Evolutionary conservation across 2,113 vertebrate species (phyloP).

Genomic region (Pedetes capensis): DNA sequence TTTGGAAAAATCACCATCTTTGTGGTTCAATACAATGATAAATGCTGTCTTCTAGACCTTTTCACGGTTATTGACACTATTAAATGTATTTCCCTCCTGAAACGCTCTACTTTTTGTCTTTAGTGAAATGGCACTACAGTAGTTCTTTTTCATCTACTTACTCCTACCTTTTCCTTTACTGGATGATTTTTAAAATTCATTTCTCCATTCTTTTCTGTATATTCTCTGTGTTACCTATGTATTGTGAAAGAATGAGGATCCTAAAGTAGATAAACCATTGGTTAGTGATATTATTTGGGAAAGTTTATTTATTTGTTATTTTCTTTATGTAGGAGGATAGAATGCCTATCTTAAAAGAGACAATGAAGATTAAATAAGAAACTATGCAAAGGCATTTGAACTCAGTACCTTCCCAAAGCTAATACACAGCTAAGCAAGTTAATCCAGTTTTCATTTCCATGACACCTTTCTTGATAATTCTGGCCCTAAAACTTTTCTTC

Average conservation of each 20-base stretch:
- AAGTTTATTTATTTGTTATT: neutral
- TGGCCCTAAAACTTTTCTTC: neutral
- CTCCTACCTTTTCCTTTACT: neutral
- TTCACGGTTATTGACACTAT: neutral
- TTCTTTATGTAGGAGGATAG: neutral
- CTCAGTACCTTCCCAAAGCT: neutral
- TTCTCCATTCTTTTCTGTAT: neutral
- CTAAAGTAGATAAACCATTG: neutral
- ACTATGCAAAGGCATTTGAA: neutral
- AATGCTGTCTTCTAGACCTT: neutral
- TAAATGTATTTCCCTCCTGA: neutral
- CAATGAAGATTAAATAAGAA: neutral
- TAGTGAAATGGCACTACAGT: neutral
- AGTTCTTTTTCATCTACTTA: neutral
- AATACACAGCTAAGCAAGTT: neutral
- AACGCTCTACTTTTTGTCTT: neutral
- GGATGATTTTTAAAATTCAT: neutral
- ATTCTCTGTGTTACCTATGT: neutral
- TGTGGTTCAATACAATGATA: neutral
- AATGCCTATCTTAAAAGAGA: neutral
- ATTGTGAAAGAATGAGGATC: neutral
- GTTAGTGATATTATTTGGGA: neutral
- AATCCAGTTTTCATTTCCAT: neutral
- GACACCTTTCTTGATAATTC: neutral
- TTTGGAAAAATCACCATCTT: neutral